Evolutionary conservation across 2,113 vertebrate genomes (phyloP), one percentile per base, ranked within the genome.

Genomic region (Stegastes partitus): DNA sequence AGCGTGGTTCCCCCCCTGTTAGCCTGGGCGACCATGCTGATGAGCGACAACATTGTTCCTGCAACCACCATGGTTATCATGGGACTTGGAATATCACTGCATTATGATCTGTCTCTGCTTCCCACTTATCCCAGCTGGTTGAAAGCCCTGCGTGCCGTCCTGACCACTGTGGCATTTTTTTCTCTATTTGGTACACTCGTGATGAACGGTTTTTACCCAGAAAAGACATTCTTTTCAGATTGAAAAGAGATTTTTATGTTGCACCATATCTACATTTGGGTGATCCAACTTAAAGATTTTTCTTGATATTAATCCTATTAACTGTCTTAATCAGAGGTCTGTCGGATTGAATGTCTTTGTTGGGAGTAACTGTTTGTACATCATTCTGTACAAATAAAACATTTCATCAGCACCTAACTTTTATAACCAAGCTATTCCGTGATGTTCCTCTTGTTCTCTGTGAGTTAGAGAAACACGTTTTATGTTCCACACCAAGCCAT

Each of bases 61-160:
- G 91, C 95, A 10, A 75, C 83, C 50, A 1, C 92, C 9, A 90
- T 87, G 80, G 39, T 97, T 5, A 75, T 95, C 12, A 83, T 99
- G 56, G 96, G 95, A 28, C 92, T 98, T 1, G 97, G 96, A 14
- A 31, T 99, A 81, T 74, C 94, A 0, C 92, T 99, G 66, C 96
- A 98, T 83, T 94, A 94, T 53, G 97, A 99, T 14, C 3, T 97
- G 74, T 85, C 95, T 54, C 92, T 99, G 72, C 92, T 98, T 72
- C 96, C 97, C 59, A 79, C 94, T 28, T 99, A 97, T 55, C 97
- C 97, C 8, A 90, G 82, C 68, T 99, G 98, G 97, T 97, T 99
- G 76, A 98, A 95, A 92, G 94, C 94, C 12, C 72, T 97, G 74
- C 95, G 96, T 37, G 51, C 93, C 5, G 0, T 94, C 56, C 86